These are phyloP conservation scores for Netelia melanura DNA, from an alignment of 2,888 invertebrate genomes.

Conservation along the genomic window DNA sequence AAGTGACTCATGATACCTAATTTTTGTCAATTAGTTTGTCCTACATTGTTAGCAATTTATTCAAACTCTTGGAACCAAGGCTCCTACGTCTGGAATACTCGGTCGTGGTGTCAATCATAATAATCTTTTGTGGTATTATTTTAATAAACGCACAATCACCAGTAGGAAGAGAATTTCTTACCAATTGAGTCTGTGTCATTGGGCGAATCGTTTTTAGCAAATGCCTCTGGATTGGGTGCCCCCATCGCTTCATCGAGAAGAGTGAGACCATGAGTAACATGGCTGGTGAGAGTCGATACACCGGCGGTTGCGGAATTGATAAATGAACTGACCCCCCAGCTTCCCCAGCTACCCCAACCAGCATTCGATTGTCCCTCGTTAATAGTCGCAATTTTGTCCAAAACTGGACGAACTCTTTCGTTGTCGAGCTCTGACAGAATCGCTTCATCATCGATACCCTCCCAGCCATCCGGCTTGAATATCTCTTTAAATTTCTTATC, in stretches of 20 bases:
- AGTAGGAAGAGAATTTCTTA: constrained; percentile 41
- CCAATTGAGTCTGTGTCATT: constrained; percentile 63
- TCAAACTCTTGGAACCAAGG: constrained; percentile 1
- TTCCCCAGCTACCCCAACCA: constrained; percentile 88
- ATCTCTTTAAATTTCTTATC: constrained; percentile 82
- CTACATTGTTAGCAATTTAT: constrained; percentile 60
- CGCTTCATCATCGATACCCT: constrained; percentile 79
- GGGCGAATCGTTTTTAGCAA: constrained; percentile 86
- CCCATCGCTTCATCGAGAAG: constrained; percentile 94
- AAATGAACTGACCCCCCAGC: constrained; percentile 91
- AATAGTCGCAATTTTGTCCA: constrained; percentile 80
- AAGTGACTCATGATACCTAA: constrained; percentile 67
- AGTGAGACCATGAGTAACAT: constrained; percentile 93
- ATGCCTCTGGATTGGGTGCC: constrained; percentile 92
- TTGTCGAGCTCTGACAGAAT: constrained; percentile 81
- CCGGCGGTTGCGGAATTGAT: constrained; percentile 92
- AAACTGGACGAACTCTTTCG: constrained; percentile 74
- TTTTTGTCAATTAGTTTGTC: constrained; percentile 68
- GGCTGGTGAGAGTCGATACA: constrained; percentile 91
- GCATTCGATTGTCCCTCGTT: constrained; percentile 68
- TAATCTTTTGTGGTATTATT: background rate
- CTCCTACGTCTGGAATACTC: background rate
- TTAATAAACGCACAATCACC: background rate
- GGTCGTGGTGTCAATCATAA: background rate
- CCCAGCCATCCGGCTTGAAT: constrained; percentile 84